Evolutionary conservation across 92 coral and sea anemone species (phyloP), one percentile per base, ranked within the genome.

Genomic region (Paramuricea clavata): DNA sequence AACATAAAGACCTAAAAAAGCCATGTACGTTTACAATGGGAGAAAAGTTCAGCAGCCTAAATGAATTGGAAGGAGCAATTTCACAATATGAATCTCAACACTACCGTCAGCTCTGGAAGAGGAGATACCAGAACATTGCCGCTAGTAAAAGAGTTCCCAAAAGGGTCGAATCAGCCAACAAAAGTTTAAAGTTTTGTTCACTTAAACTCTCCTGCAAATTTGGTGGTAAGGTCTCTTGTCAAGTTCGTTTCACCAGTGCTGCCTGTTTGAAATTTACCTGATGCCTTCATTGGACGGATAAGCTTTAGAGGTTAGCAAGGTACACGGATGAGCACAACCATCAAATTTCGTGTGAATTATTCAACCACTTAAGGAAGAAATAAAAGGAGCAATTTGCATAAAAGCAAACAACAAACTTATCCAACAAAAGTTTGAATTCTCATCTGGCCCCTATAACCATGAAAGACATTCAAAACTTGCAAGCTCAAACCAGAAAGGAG

Each of bases 81-180:
- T 16, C 19, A 54, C 25, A 64, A 34, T 65, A 81, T n/a, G 76
- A 81, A 81, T 25, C 49, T 56, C 49, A 57, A 32, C 11, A 64
- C 26, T 81, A 32, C 31, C 60, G 76, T 81, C 76, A 81, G 71
- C 72, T 81, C 56, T 82, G 86, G 78, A 82, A 82, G 30, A 82
- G 86, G 67, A 78, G 67, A 15, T 78, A 57, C 49, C 67, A 80
- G 62, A 83, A 80, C 68, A 68, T 83, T 4, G 67, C 87, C 6
- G 87, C 87, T 26, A 6, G 25, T 35, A 83, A 72, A 32, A 76
- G 87, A 69, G 87, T 83, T 26, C 69, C 81, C 6, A 69, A 83
- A 49, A 83, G 52, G 69, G 87, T 70, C 49, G 41, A 65, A 25
- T 70, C 16, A 15, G 87, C 87, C 12, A 83, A 83, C 23, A 76